These are phyloP conservation scores for Hirtodrosophila trivittata DNA, from an alignment of 2,888 invertebrate species.

Conservation along the genomic window DNA sequence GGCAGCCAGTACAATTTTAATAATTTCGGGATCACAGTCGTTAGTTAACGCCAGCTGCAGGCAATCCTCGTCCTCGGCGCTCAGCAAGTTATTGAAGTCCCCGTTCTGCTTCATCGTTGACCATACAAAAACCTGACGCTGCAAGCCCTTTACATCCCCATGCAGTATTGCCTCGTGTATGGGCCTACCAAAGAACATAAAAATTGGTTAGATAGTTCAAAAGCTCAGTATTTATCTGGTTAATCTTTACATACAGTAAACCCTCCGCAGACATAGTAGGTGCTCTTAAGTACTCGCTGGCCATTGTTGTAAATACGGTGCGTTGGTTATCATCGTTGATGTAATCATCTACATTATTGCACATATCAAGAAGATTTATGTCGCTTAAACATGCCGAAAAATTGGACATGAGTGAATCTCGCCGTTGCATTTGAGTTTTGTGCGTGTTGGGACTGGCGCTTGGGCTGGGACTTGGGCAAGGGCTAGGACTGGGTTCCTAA, in stretches of 20 bases:
- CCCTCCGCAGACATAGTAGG: slow-evolving; percentile 39
- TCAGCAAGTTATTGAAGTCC: slow-evolving; percentile 68
- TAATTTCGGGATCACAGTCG: slow-evolving; percentile 63
- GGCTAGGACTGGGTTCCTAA: slow-evolving; percentile 17
- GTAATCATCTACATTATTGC: slow-evolving; percentile 15
- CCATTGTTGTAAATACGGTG: slow-evolving; percentile 48
- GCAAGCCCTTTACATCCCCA: slow-evolving; percentile 51
- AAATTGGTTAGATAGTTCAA: too few relatives aligned
- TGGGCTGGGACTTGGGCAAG: too few relatives aligned
- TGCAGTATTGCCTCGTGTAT: slow-evolving; percentile 70
- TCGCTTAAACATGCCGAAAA: slow-evolving; percentile 14
- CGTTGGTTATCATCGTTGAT: slow-evolving; percentile 26
- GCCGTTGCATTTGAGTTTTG: slow-evolving; percentile 11
- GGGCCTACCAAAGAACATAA: too few relatives aligned
- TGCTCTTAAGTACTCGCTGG: slow-evolving; percentile 40
- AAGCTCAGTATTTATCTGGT: background rate
- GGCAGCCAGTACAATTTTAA: slow-evolving; percentile 63
- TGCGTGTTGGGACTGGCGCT: background rate
- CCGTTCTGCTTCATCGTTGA: slow-evolving; percentile 27
- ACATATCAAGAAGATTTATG: background rate
- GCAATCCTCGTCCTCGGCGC: slow-evolving; percentile 73
- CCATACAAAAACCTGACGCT: slow-evolving; percentile 70
- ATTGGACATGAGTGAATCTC: slow-evolving; percentile 41
- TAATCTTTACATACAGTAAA: slow-evolving; percentile 51
- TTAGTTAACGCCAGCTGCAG: slow-evolving; percentile 73